Conservation (phyloP, 2,797 vertebrate species). For the Morelia viridis region DNA sequence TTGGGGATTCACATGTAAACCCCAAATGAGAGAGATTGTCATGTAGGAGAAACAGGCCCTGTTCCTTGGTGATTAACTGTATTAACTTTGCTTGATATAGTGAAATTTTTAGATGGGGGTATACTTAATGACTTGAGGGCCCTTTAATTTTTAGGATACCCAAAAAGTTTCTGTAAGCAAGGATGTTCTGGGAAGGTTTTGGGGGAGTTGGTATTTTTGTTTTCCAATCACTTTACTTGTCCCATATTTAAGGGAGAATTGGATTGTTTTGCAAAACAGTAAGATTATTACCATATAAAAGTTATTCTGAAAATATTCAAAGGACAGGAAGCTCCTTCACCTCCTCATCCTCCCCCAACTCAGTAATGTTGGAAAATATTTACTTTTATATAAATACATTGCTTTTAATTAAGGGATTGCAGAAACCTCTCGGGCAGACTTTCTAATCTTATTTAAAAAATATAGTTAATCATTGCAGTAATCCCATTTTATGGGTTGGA, state of each 20-base stretch:
- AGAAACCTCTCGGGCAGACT: neutral
- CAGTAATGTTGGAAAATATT: neutral
- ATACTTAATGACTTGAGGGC: neutral
- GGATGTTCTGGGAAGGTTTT: neutral
- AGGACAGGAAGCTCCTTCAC: neutral
- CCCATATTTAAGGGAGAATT: neutral
- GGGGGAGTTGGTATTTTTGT: neutral
- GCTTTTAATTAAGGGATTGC: neutral
- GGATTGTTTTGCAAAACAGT: neutral
- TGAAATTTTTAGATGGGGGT: neutral
- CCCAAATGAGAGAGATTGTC: neutral
- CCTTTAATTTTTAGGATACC: neutral
- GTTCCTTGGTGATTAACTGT: neutral
- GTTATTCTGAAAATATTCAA: neutral
- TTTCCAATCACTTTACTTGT: neutral
- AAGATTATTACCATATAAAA: neutral
- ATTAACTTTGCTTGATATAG: neutral
- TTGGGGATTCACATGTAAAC: neutral
- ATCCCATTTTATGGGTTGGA: conserved; percentile 33
- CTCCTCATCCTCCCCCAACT: neutral
- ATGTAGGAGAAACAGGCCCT: neutral
- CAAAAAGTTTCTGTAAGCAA: neutral
- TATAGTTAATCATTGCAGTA: conserved; percentile 11
- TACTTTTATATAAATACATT: neutral
- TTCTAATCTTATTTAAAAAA: neutral